Evolutionary conservation across 1,140 invertebrate species (phyloP), one percentile per base, ranked within the genome.

Genomic region (Aphelenchoides besseyi): DNA sequence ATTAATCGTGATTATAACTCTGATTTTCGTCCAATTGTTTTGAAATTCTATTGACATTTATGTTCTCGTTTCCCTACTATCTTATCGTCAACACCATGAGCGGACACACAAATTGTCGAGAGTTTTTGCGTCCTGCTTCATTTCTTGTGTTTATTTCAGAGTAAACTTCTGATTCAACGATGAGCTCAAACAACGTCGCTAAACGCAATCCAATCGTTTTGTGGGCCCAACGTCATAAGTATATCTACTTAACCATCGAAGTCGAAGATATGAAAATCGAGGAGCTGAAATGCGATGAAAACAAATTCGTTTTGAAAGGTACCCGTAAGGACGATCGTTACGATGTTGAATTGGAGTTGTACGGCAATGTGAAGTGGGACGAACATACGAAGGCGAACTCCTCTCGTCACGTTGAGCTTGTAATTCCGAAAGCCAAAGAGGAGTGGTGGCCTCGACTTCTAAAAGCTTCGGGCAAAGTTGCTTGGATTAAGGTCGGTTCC

Each of bases 391-490:
- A 54, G 18, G 28, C 67, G 30, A 23, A 63, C 3, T 18, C 55
- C 48, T 29, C 54, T 35, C 72, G 72, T 32, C 71, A 74, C 41
- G 54, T 73, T 30, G 72, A 73, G 70, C 55, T 73, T 3, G 35
- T 59, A 12, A 66, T 73, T 29, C 53, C 30, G 8, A 73, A 73
- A 57, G 52, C 71, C 30, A 48, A 71, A 16, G 68, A 64, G 29
- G 52, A 67, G 9, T 73, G 72, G 72, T 73, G 72, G 72, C 72
- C 72, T 16, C 54, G 72, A 9, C 48, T 73, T 30, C 35, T 71
- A 18, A 72, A 72, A 23, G 35, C 30, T 16, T 73, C 29, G 30
- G 55, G 32, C 35, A 73, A 73, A 59, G 72, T 72, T 5, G 16
- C n/a, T 9, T 75, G 54, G 16, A 36, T 71, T 35, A 74, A 66